A percentile compares a stretch with the other conserved stretches of the same genome.
These are phyloP conservation scores for Ophion costatus DNA, from an alignment of 2,888 invertebrate genomes.

Conservation along the genomic window DNA sequence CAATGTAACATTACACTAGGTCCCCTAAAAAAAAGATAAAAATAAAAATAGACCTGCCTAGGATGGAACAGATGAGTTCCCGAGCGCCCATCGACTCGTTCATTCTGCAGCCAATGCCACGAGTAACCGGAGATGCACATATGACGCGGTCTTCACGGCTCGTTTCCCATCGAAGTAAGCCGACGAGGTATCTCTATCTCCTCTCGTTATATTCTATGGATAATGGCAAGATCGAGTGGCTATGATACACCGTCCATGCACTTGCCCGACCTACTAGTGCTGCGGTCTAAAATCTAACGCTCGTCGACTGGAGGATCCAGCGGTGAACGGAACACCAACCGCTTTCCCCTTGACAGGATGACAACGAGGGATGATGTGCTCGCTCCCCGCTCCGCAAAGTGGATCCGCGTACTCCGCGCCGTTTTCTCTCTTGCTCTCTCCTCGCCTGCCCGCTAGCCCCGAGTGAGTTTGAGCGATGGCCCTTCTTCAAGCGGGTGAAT, in stretches of 20 bases:
- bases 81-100: constrained; percentile 27
- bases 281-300: constrained; percentile 80
- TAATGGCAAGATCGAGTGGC: constrained; percentile 68
- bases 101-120: constrained; percentile 60
- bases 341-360: constrained; percentile 67
- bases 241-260: constrained; percentile 69
- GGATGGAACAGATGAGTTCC: constrained; percentile 55
- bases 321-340: constrained; percentile 65
- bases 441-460: constrained; percentile 60
- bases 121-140: constrained; percentile 76
- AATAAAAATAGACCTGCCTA: constrained; percentile 31
- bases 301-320: constrained; percentile 67
- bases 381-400: constrained; percentile 71
- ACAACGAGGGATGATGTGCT: constrained; percentile 69
- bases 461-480: constrained; percentile 79
- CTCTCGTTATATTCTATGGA: constrained; percentile 52
- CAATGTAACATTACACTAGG: not conserved
- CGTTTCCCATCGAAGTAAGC: constrained; percentile 76
- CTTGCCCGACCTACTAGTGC: constrained; percentile 75
- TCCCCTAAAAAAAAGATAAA: not conserved
- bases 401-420: constrained; percentile 64
- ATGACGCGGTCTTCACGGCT: constrained; percentile 80
- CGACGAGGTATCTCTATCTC: constrained; percentile 64
- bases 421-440: constrained; percentile 69
- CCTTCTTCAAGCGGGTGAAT: constrained; percentile 64